Percentiles rank a stretch among this genome's conserved stretches.
These are phyloP conservation scores for Fragum whitleyi DNA, from an alignment of 2,888 invertebrate species.

Conservation along the genomic window DNA sequence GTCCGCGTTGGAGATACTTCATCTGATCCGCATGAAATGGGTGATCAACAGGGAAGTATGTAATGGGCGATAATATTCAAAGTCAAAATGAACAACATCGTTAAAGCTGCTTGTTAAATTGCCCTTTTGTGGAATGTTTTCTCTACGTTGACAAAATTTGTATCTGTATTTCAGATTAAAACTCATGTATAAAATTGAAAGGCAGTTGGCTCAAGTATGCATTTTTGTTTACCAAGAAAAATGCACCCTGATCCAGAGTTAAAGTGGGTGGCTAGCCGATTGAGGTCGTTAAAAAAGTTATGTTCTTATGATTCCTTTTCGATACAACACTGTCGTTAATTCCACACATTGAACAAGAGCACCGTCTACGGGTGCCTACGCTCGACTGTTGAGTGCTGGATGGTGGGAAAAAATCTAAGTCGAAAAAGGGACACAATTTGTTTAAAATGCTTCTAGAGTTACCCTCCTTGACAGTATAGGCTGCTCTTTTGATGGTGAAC, in stretches of 20 bases:
- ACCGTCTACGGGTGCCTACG: too few relatives aligned
- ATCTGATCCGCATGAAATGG: conserved; percentile 11
- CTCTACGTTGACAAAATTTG: conserved; percentile 35
- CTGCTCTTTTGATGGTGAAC: too few relatives aligned
- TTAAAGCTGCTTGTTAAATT: neutral
- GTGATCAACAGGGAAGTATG: conserved; percentile 27
- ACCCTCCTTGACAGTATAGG: too few relatives aligned
- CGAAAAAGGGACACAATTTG: too few relatives aligned
- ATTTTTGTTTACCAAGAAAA: conserved; percentile 35
- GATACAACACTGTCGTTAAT: neutral
- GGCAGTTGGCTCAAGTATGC: conserved; percentile 33
- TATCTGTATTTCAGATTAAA: conserved; percentile 27
- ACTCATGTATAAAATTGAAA: conserved; percentile 28
- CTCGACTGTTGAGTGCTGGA: too few relatives aligned
- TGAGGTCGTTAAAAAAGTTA: neutral
- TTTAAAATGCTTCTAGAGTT: too few relatives aligned
- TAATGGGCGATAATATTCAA: conserved; percentile 23
- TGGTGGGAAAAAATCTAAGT: too few relatives aligned
- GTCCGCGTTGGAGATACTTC: conserved; percentile 16
- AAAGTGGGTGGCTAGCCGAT: neutral
- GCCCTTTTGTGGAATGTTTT: conserved; percentile 1
- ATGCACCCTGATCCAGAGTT: conserved; percentile 36
- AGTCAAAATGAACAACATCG: conserved; percentile 22
- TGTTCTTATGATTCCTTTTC: neutral
- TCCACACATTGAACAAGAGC: too few relatives aligned